Conservation (phyloP, 2,113 vertebrate genomes). For the Noctilio leporinus region DNA sequence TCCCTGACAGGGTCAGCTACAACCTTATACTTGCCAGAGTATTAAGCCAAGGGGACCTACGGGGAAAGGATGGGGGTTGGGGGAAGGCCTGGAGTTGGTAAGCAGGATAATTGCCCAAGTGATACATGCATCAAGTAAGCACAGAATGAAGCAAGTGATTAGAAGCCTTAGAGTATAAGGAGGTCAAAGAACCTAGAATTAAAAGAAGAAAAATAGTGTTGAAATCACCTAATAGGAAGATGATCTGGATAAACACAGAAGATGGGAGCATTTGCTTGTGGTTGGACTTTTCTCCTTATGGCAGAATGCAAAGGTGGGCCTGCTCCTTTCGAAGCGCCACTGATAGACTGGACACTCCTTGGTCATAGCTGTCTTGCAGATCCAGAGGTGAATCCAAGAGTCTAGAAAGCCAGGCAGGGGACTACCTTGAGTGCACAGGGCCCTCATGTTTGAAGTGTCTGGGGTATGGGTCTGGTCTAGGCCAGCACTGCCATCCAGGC, state of each 20-base stretch:
- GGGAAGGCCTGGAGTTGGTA: neutral
- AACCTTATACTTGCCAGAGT: neutral
- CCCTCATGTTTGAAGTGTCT: fast-evolving
- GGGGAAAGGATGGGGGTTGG: too few relatives aligned
- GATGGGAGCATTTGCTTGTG: fast-evolving
- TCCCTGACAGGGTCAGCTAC: neutral
- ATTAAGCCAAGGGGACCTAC: neutral
- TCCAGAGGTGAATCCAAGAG: neutral
- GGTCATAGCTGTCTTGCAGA: neutral
- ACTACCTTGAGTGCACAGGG: neutral
- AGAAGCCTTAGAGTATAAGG: neutral
- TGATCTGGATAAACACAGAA: neutral
- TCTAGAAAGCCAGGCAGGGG: neutral
- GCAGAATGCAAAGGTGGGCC: neutral
- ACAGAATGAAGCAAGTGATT: neutral
- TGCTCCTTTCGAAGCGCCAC: neutral
- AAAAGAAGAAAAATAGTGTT: neutral
- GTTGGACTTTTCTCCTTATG: neutral
- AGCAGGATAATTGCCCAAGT: neutral
- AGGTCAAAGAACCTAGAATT: neutral
- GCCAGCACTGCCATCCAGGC: too few relatives aligned
- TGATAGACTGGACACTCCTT: neutral
- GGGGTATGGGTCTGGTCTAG: neutral
- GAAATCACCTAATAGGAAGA: neutral
- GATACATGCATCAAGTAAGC: neutral